Percentiles rank a stretch among this genome's conserved stretches.
Conservation (phyloP, 2,888 invertebrate species). For the Spisula solida region DNA sequence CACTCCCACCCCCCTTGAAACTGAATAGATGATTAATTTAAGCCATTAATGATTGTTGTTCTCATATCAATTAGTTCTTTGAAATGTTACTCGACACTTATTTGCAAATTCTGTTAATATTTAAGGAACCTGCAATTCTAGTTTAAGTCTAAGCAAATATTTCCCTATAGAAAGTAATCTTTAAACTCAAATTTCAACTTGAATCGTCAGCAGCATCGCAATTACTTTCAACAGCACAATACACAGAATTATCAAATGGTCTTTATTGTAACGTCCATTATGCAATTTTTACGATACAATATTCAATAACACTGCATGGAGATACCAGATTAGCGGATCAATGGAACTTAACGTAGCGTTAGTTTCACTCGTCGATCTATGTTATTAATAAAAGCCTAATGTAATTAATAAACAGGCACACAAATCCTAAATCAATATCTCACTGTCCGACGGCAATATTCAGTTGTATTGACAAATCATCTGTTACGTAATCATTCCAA, state of each 20-base stretch:
- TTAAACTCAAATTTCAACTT: too few species aligned
- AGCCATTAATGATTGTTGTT: too few species aligned
- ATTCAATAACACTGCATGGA: neutral
- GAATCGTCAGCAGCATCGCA: too few species aligned
- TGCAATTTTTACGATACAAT: neutral
- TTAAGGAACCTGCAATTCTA: too few species aligned
- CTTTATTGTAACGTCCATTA: neutral
- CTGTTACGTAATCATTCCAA: neutral
- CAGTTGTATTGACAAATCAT: neutral
- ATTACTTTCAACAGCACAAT: neutral
- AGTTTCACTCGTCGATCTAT: constrained; percentile 25
- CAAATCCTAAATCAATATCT: constrained; percentile 44
- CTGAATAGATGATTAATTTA: too few species aligned
- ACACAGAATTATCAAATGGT: neutral
- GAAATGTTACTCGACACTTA: too few species aligned
- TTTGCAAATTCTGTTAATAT: too few species aligned
- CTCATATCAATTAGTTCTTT: too few species aligned
- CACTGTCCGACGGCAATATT: constrained; percentile 11
- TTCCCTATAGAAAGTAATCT: too few species aligned
- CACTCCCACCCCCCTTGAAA: too few species aligned
- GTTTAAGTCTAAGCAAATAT: too few species aligned
- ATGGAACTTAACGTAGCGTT: constrained; percentile 16
- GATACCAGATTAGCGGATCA: constrained; percentile 27
- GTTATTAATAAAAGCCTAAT: constrained; percentile 52
- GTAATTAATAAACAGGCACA: constrained; percentile 51